These are phyloP conservation scores for Oreochromis spilurus DNA, from an alignment of 2,113 vertebrate genomes.

Conservation along the genomic window DNA sequence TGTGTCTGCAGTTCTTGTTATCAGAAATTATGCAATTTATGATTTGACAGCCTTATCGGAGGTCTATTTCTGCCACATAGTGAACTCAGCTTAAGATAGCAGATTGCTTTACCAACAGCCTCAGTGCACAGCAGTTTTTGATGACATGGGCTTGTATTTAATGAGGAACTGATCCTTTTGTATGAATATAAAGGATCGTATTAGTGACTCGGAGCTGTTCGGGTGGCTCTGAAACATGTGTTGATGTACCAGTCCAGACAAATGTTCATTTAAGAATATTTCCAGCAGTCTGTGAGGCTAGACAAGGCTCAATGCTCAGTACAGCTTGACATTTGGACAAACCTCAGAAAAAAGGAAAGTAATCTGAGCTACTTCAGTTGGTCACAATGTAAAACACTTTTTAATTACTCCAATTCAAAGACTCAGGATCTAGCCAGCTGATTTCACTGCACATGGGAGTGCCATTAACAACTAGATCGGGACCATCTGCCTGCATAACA, in stretches of 20 bases:
- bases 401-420: neutral
- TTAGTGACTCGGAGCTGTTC: neutral
- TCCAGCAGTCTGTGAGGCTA: neutral
- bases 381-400: neutral
- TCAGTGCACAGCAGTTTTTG: neutral
- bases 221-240: neutral
- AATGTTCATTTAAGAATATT: neutral
- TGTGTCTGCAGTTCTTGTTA: neutral
- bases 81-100: neutral
- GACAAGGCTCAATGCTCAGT: neutral
- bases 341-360: neutral
- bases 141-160: neutral
- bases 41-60: neutral
- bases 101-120: neutral
- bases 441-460: neutral
- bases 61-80: neutral
- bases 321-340: constrained; percentile 22
- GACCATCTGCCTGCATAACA: neutral
- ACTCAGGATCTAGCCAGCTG: neutral
- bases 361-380: neutral
- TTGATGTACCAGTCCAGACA: neutral
- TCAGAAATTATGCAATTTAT: neutral
- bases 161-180: neutral
- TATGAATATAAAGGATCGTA: neutral
- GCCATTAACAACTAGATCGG: neutral